These are phyloP conservation scores for Propithecus coquereli DNA, from an alignment of 2,113 vertebrate genomes.

Conservation along the genomic window DNA sequence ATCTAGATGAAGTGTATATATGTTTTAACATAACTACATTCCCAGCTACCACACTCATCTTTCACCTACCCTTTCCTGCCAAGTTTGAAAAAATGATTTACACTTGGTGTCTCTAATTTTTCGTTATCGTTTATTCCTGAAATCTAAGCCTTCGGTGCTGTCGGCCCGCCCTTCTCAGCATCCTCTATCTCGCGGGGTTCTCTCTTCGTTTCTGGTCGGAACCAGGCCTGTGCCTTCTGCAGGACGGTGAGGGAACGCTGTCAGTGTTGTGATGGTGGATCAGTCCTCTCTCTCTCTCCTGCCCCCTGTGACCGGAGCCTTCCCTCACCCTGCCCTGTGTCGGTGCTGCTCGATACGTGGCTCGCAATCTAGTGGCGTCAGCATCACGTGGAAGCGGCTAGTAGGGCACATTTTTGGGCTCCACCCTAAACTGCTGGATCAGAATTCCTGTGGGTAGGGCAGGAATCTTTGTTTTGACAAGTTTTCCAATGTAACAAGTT, in stretches of 20 bases:
- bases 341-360: accelerated
- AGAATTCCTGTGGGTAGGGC: neutral
- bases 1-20: neutral
- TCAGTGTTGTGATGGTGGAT: accelerated
- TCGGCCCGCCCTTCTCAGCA: no score
- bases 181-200: neutral
- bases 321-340: neutral
- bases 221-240: neutral
- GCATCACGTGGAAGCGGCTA: neutral
- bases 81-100: neutral
- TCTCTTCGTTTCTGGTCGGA: neutral
- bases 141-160: neutral
- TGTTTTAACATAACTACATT: neutral
- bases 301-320: neutral
- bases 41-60: neutral
- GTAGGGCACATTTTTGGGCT: neutral
- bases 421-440: neutral
- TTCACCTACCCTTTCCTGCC: neutral
- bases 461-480: neutral
- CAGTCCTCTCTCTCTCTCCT: neutral
- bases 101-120: neutral
- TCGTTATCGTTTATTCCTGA: neutral
- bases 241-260: neutral
- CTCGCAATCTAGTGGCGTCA: neutral
- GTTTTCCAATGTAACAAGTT: neutral